Percentiles rank a stretch among this genome's conserved stretches.
These are phyloP conservation scores for Pantherophis alleghaniensis DNA, from an alignment of 2,797 vertebrate species.

Conservation along the genomic window DNA sequence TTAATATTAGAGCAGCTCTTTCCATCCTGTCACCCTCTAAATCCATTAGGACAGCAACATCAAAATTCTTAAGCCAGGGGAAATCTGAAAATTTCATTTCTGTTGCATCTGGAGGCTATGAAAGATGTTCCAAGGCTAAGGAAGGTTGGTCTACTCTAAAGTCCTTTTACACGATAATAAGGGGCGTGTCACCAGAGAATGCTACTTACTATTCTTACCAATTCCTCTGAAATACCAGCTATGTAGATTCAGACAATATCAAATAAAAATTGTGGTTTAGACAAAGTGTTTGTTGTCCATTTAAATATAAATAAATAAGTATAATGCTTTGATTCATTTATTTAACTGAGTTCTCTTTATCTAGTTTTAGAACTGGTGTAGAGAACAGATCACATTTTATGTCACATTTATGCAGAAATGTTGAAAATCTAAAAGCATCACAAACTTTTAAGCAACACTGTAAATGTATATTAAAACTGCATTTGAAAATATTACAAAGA, in stretches of 20 bases:
- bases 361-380: not conserved
- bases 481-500: not conserved
- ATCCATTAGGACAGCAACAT: not conserved
- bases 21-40: not conserved
- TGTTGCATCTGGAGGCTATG: not conserved
- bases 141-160: not conserved
- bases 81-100: not conserved
- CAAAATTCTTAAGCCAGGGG: not conserved
- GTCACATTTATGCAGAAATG: not conserved
- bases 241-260: not conserved
- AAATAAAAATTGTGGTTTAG: not conserved
- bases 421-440: not conserved
- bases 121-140: not conserved
- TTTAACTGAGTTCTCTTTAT: not conserved
- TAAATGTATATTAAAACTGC: not conserved
- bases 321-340: not conserved
- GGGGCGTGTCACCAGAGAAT: not conserved
- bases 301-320: not conserved
- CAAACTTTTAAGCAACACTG: not conserved
- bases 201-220: not conserved
- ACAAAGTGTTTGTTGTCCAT: not conserved
- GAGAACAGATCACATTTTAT: not conserved
- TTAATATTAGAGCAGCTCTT: not conserved
- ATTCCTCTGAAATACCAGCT: not conserved
- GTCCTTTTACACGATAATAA: not conserved